Conservation (phyloP, 1,140 invertebrate species). For the Venturia canescens region DNA sequence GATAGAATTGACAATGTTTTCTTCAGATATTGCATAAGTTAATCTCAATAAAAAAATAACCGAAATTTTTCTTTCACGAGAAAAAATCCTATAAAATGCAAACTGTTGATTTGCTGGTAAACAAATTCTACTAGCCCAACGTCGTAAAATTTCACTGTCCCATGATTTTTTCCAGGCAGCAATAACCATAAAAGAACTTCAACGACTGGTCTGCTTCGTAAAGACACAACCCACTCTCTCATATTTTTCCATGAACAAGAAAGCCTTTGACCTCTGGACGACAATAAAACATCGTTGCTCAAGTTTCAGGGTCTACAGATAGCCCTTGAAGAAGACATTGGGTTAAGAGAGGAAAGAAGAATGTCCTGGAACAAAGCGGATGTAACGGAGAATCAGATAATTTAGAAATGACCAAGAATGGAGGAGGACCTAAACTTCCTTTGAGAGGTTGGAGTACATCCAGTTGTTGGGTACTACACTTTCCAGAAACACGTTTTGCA, state of each 20-base stretch:
- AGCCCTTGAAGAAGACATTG: neutral
- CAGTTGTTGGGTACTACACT: neutral
- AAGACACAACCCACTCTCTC: neutral
- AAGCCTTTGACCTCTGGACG: neutral
- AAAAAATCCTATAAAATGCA: too few relatives aligned
- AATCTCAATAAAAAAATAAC: too few relatives aligned
- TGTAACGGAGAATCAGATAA: constrained; percentile 3
- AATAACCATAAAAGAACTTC: neutral
- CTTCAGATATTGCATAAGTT: too few relatives aligned
- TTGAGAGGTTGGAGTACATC: constrained; percentile 28
- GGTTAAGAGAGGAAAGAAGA: neutral
- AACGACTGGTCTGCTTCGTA: neutral
- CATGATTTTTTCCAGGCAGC: neutral
- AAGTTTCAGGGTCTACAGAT: constrained; percentile 16
- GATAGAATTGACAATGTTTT: too few relatives aligned
- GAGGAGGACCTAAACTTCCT: neutral
- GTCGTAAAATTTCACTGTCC: neutral
- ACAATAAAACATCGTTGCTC: neutral
- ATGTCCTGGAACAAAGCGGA: neutral
- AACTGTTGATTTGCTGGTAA: too few relatives aligned
- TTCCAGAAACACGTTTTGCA: constrained; percentile 28
- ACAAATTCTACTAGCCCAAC: too few relatives aligned
- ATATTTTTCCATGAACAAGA: neutral
- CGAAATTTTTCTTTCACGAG: too few relatives aligned
- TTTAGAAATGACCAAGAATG: neutral